phyloP scores from a whole-genome alignment of 1,140 invertebrate genomes.

The Sweltsa coloradensis region DNA sequence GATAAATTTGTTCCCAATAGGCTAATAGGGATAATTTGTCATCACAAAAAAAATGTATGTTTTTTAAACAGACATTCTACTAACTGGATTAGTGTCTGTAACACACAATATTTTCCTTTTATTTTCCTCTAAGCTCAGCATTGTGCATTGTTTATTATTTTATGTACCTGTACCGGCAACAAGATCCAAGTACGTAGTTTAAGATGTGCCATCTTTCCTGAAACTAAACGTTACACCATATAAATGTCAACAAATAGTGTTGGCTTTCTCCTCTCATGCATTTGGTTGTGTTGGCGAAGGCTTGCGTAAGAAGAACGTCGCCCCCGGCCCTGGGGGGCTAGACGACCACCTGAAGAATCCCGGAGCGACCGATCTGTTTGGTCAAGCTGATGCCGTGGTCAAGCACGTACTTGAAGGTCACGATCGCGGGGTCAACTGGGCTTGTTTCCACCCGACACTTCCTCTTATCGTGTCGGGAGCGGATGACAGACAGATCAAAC shows the following conservation, averaged over 20 bases:
- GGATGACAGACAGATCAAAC: slow-evolving; percentile 93
- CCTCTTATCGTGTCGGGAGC: slow-evolving; percentile 95
- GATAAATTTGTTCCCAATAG: no score
- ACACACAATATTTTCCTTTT: no score
- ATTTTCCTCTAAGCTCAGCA: no score
- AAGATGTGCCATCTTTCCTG: no score
- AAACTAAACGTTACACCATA: slow-evolving; percentile 10
- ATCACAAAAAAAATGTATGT: no score
- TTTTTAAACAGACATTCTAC: no score
- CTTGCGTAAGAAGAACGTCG: slow-evolving; percentile 93
- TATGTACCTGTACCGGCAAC: no score
- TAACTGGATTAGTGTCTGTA: no score
- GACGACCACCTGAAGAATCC: slow-evolving; percentile 84
- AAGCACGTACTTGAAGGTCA: slow-evolving; percentile 97
- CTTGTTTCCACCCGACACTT: slow-evolving; percentile 87
- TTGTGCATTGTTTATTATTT: no score
- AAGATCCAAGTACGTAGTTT: no score
- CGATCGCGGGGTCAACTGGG: slow-evolving; percentile 98
- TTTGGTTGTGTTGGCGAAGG: slow-evolving; percentile 37
- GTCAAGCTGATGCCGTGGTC: slow-evolving; percentile 92
- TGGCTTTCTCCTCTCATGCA: slow-evolving; percentile 9
- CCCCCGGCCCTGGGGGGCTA: slow-evolving; percentile 80
- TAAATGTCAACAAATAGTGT: no score
- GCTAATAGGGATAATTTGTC: no score
- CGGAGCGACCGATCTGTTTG: slow-evolving; percentile 89